Evolutionary conservation across 2,113 vertebrate species (phyloP).

Genomic region (Gasterosteus aculeatus): DNA sequence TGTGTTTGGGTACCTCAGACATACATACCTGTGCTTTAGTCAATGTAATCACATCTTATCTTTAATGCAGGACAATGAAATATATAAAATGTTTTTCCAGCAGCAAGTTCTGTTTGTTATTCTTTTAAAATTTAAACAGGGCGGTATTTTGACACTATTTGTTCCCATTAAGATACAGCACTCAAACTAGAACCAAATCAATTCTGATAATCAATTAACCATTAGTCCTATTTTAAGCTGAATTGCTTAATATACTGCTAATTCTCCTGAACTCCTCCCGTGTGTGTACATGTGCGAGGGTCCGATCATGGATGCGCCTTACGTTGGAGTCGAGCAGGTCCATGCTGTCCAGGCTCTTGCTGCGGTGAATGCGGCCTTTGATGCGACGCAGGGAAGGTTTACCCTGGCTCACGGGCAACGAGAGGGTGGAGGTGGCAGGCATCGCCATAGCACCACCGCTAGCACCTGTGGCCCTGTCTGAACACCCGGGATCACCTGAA

Average conservation of each 20-base stretch:
- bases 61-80: slow-evolving; percentile 3
- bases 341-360: slow-evolving; percentile 94
- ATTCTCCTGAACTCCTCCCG: neutral
- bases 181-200: neutral
- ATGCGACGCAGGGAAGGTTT: slow-evolving; percentile 95
- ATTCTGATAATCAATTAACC: neutral
- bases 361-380: slow-evolving; percentile 95
- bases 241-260: neutral
- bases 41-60: slow-evolving; percentile 16
- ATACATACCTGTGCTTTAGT: slow-evolving; percentile 17
- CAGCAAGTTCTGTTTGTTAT: neutral
- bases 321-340: slow-evolving; percentile 95
- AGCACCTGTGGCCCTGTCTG: slow-evolving; percentile 69
- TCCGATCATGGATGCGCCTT: slow-evolving; percentile 69
- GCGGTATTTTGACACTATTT: no score
- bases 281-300: neutral
- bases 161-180: neutral
- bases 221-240: neutral
- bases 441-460: slow-evolving; percentile 83
- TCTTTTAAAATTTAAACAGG: neutral
- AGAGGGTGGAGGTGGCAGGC: slow-evolving; percentile 85
- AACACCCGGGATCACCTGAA: slow-evolving; percentile 57
- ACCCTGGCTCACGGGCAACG: slow-evolving; percentile 88
- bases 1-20: neutral
- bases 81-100: neutral